A percentile compares a stretch with the other conserved stretches of the same genome.
phyloP scores from a whole-genome alignment of 2,113 vertebrate species.

The Elaphurus davidianus region DNA sequence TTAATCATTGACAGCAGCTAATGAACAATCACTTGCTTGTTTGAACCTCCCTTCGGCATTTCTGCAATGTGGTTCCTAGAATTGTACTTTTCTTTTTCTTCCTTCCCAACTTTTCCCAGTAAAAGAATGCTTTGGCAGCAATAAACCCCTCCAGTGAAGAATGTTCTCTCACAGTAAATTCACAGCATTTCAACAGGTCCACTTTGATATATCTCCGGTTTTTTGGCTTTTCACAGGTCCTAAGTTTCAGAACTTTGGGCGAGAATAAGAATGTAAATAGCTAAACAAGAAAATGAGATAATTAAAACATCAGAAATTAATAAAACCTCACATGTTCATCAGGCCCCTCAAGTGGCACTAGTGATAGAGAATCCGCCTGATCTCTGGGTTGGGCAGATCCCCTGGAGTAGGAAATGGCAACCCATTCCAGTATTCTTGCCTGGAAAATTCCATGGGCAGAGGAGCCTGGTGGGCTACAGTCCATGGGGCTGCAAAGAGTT shows the following conservation, averaged over 20 bases:
- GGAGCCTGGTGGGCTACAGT: background rate
- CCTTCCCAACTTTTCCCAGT: background rate
- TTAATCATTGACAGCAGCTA: background rate
- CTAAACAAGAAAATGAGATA: background rate
- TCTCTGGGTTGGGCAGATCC: background rate
- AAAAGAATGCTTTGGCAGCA: background rate
- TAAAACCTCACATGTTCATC: background rate
- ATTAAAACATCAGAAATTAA: background rate
- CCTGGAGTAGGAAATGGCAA: background rate
- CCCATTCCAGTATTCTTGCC: background rate
- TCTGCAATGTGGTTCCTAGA: constrained; percentile 43
- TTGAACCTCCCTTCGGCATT: constrained; percentile 16
- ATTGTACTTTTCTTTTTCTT: constrained; percentile 20
- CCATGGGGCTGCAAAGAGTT: background rate
- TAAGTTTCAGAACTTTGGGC: background rate
- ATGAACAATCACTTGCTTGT: constrained; percentile 61
- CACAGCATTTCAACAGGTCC: background rate
- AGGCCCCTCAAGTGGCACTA: background rate
- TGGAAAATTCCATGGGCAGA: background rate
- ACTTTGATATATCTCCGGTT: background rate
- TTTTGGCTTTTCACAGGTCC: background rate
- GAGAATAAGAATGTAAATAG: background rate
- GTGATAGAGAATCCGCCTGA: background rate
- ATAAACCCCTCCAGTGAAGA: background rate
- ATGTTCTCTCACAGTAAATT: background rate